These are phyloP conservation scores for Amblyjoppa fuscipennis DNA, from an alignment of 2,888 invertebrate species.

Conservation along the genomic window DNA sequence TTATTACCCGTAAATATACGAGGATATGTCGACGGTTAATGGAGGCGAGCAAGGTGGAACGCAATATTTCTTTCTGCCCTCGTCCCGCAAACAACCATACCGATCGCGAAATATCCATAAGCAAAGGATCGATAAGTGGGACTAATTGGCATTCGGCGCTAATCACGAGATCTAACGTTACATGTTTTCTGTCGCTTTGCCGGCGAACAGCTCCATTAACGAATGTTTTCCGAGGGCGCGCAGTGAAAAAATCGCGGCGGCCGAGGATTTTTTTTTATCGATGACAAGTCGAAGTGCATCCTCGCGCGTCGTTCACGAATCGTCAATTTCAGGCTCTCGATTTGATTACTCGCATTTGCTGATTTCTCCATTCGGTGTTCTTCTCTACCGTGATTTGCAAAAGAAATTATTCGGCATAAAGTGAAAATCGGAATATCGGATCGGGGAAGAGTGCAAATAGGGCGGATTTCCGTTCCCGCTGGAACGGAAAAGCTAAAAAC, in stretches of 20 bases:
- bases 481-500: no score
- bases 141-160: constrained; percentile 35
- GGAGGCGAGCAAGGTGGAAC: not conserved
- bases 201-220: not conserved
- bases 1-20: constrained; percentile 53
- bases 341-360: not conserved
- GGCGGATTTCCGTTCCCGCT: no score
- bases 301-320: not conserved
- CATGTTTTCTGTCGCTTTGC: not conserved
- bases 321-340: not conserved
- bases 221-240: not conserved
- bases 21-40: constrained; percentile 37
- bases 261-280: not conserved
- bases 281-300: not conserved
- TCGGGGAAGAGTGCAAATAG: no score
- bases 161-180: constrained; percentile 27
- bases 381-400: not conserved
- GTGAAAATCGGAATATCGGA: no score
- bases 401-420: no score
- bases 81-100: not conserved
- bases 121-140: constrained; percentile 20
- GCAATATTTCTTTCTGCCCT: not conserved
- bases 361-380: not conserved
- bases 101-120: not conserved
- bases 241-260: not conserved